Conservation (phyloP, 2,797 vertebrate species). For the Peromyscus eremicus region DNA sequence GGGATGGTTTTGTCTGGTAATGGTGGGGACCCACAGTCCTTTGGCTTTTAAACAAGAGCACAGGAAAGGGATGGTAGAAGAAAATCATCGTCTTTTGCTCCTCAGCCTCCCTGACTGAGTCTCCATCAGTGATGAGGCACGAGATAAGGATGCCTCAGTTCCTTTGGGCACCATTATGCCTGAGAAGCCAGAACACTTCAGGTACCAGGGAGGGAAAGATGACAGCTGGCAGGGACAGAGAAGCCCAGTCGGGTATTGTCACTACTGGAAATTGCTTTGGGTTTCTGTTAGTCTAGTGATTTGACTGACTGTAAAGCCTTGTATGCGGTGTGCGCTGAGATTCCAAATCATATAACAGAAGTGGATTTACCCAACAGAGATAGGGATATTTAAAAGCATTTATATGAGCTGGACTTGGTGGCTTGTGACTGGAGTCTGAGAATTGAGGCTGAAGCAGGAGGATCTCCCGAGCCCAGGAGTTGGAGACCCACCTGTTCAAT, state of each 20-base stretch:
- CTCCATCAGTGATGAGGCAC: not conserved
- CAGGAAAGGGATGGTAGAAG: not conserved
- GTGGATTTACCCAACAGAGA: not conserved
- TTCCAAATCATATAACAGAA: constrained; percentile 40
- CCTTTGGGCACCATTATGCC: not conserved
- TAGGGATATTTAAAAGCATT: constrained; percentile 9
- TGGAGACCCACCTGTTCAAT: not conserved
- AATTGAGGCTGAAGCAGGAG: not conserved
- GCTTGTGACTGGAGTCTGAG: not conserved
- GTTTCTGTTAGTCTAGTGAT: constrained; percentile 16
- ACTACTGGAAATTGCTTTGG: constrained; percentile 4
- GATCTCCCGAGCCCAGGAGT: not conserved
- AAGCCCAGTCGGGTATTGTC: not conserved
- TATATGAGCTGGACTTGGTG: not conserved
- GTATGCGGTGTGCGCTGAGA: not conserved
- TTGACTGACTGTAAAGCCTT: not conserved
- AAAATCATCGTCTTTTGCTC: not conserved
- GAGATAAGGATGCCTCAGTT: not conserved
- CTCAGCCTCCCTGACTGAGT: not conserved
- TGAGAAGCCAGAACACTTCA: not conserved
- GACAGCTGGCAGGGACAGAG: not conserved
- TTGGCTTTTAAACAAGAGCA: constrained; percentile 24
- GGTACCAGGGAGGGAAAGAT: not conserved
- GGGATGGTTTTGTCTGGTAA: not conserved
- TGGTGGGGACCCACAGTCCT: not conserved